Evolutionary conservation across 2,797 vertebrate genomes (phyloP).

Genomic region (Sebastes steindachneri): DNA sequence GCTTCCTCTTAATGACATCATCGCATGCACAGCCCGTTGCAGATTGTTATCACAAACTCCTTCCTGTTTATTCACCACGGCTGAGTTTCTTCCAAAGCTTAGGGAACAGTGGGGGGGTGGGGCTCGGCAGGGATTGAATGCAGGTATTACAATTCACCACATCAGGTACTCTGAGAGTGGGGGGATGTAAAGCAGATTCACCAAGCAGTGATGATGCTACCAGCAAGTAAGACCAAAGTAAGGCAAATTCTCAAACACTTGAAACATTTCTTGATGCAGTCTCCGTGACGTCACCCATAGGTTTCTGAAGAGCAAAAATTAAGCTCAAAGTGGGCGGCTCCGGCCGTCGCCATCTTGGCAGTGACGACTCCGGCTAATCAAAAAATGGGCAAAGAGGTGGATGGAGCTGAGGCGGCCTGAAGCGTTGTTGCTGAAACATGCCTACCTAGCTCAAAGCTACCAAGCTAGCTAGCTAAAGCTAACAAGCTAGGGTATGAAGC

Average conservation of each 20-base stretch:
- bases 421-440: too few relatives aligned
- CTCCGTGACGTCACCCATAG: too few relatives aligned
- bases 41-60: constrained; percentile 77
- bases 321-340: too few relatives aligned
- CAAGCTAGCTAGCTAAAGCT: too few relatives aligned
- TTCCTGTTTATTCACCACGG: constrained; percentile 81
- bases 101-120: constrained; percentile 14
- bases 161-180: background rate
- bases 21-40: constrained; percentile 35
- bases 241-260: background rate
- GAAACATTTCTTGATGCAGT: background rate
- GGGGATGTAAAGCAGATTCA: background rate
- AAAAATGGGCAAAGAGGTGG: too few relatives aligned
- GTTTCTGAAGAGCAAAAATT: too few relatives aligned
- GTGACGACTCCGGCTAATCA: too few relatives aligned
- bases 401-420: too few relatives aligned
- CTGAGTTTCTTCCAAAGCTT: constrained; percentile 24
- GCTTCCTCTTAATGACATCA: constrained; percentile 75
- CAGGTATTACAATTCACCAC: background rate
- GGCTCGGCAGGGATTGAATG: background rate
- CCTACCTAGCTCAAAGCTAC: too few relatives aligned
- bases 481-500: too few relatives aligned
- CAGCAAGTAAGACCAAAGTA: background rate
- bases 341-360: too few relatives aligned
- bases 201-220: background rate